Percentiles rank a stretch among this genome's conserved stretches.
Evolutionary conservation across 2,113 vertebrate species (phyloP).

Genomic region (Dicaeum eximium): DNA sequence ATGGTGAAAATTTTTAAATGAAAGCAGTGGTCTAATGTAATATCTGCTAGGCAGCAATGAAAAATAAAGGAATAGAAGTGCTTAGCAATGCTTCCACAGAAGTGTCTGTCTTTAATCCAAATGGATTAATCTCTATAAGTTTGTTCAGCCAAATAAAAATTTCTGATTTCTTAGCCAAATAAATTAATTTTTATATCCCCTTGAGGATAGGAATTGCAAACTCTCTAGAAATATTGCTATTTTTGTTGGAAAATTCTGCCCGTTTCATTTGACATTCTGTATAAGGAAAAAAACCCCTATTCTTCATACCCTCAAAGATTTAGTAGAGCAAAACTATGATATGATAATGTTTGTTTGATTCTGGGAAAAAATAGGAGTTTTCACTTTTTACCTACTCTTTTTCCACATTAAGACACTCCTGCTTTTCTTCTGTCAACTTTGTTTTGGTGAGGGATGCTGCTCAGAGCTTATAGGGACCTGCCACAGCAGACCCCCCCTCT

Average conservation of each 20-base stretch:
- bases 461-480: neutral
- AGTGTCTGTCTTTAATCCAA: neutral
- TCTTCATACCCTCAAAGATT: neutral
- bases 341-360: neutral
- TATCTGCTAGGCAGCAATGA: neutral
- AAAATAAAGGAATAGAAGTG: neutral
- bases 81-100: neutral
- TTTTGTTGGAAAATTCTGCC: neutral
- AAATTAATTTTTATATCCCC: neutral
- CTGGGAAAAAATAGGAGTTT: neutral
- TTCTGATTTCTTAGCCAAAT: neutral
- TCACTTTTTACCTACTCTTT: neutral
- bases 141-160: neutral
- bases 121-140: neutral
- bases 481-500: fast-evolving
- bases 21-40: neutral
- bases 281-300: neutral
- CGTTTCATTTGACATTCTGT: neutral
- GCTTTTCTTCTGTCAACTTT: neutral
- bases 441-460: neutral
- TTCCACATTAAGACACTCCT: neutral
- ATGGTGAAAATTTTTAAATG: neutral
- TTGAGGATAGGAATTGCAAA: neutral
- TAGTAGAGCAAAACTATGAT: neutral
- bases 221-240: neutral